Base-by-base conservation (phyloP, 2,888 invertebrate genomes). In the Trichopoda pennipes region DNA sequence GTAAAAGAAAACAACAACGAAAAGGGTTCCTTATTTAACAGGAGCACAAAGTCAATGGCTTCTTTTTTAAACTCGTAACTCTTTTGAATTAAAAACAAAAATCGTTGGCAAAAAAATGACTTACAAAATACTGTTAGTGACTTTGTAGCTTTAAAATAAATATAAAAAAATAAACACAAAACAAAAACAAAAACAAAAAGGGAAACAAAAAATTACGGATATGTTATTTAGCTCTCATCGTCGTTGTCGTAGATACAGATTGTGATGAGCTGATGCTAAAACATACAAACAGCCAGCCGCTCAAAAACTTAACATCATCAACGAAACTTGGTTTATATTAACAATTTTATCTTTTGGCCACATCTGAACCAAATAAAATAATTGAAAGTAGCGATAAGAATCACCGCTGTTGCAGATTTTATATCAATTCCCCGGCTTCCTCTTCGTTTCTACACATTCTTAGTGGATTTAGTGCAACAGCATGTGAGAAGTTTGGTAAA, bases 331-430 rank as follows among this genome's bases (percentile, higher is more conserved):
- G 85, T 86, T 88, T 87, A 88, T 90, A 90, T 90, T 90, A 89
- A 88, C 84, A 86, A 87, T 88, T 90, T 90, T 90, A 90, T 90
- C 90, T 89, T 66, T 85, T 85, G 85, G 86, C 88, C 90, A 88
- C 90, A 90, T 90, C 90, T 90, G 90, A 89, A 90, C 90, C 89
- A 90, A 90, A 90, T 90, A 90, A 90, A 90, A 90, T 90, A 90
- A 90, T 90, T 90, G 90, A 90, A 90, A 90, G 90, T 89, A 86
- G 86, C 86, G 90, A 90, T 90, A 90, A 90, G 87, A 87, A 90
- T 90, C 90, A 42, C 81, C 69, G 75, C 79, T 47, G 53, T 53
- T 58, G 49, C 64, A 58, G 55, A 55, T 74, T 77, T 72, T 63
- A 69, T 61, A 60, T 63, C 23, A 53, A 75, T 56, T 38, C 47